phyloP scores from a whole-genome alignment of 1,140 invertebrate genomes.

The Lanistes nyassanus region DNA sequence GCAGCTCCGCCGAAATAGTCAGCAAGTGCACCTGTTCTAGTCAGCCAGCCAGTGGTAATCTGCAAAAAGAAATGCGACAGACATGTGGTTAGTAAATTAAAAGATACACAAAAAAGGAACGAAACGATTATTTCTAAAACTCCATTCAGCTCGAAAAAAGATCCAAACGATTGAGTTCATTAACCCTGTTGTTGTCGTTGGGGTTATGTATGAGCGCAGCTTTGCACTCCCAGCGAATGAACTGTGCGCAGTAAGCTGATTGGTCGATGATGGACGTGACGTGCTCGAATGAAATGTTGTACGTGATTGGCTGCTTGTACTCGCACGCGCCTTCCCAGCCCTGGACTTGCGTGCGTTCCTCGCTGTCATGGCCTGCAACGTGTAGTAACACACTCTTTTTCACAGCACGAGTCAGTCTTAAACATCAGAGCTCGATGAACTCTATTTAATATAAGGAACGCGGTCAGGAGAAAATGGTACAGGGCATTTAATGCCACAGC shows the following conservation, averaged over 20 bases:
- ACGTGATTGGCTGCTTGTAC: slow-evolving; percentile 36
- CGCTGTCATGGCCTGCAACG: slow-evolving; percentile 52
- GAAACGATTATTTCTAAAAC: too few species aligned
- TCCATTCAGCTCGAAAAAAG: too few species aligned
- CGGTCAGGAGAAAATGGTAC: too few species aligned
- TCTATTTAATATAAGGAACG: too few species aligned
- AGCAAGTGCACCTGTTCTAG: slow-evolving; percentile 34
- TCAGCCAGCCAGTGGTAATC: slow-evolving; percentile 52
- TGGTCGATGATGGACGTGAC: slow-evolving; percentile 44
- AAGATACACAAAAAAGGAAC: too few species aligned
- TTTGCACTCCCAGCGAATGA: slow-evolving; percentile 53
- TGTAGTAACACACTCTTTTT: too few species aligned
- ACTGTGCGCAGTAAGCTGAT: slow-evolving; percentile 51
- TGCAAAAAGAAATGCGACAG: background rate
- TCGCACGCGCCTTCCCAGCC: slow-evolving; percentile 52
- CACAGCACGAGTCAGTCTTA: too few species aligned
- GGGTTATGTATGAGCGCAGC: slow-evolving; percentile 51
- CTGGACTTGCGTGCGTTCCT: slow-evolving; percentile 35
- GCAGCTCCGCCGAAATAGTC: slow-evolving; percentile 53
- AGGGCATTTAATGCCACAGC: too few species aligned
- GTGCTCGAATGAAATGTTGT: slow-evolving; percentile 45
- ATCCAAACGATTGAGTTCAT: background rate
- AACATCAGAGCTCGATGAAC: too few species aligned
- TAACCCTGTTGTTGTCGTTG: slow-evolving; percentile 32
- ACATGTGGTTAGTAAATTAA: too few species aligned